Base-by-base conservation (phyloP, 37 sponge, comb jelly and placozoan species). In the Lycopodina hypogea region DNA sequence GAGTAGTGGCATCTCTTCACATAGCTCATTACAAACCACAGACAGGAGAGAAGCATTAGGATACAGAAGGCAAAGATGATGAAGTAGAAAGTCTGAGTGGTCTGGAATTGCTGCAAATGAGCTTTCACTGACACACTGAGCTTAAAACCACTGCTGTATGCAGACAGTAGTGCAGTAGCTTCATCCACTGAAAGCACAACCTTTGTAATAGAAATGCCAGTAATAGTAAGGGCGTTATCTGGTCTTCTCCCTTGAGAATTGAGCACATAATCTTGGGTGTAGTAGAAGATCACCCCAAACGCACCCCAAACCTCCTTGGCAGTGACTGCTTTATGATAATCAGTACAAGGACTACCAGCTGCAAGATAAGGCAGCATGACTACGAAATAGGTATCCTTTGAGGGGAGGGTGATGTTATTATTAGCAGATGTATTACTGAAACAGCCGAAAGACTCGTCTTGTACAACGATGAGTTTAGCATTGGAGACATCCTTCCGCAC, bases 11-110 rank as follows among this genome's bases (percentile, higher is more conserved):
- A 86, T 26, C 83, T 50, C 65, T 66, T 84, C 42, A 87, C 19
- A 56, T 88, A 84, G 69, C 77, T 92, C 51, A 87, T 41, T 24
- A 72, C 28, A 42, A 87, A 84, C 93, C 93, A 92, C 0, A 77
- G 42, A 15, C 89, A 56, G 37, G 89, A 88, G 42, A 92, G 65
- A 0, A 85, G 42, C 51, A 85, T 64, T 0, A 92, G 89, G 18
- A 88, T 61, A n/a, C 78, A 81, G 75, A 92, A 88, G 0, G 93
- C 85, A 66, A 87, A 81, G 52, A 92, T 81, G 0, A 92, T 81
- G 81, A 92, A 92, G 41, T 87, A 88, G 81, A 92, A 92, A n/a
- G 88, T 87, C 18, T 61, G 81, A 0, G 81, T 56, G 0, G 63
- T 62, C 35, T n/a, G 74, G 22, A 57, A 24, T 0, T 22, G 39